Percentiles rank a stretch among this genome's conserved stretches.
Conservation (phyloP, 2,797 vertebrate species). For the Rhyacichthys aspro region DNA sequence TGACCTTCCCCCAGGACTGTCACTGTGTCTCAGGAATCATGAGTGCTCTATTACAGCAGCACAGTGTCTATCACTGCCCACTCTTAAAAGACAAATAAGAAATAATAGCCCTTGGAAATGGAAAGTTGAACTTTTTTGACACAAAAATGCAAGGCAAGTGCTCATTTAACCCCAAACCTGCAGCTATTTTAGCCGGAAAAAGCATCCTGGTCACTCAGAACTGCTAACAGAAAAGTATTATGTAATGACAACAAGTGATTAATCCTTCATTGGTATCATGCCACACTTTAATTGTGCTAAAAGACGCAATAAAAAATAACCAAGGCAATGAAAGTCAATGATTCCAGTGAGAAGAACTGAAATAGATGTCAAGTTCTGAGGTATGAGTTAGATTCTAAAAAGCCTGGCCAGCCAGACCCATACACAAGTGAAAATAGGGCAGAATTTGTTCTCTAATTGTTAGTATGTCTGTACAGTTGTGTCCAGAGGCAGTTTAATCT, state of each 20-base stretch:
- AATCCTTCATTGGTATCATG: too few species aligned
- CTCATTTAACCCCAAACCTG: slow-evolving; percentile 6
- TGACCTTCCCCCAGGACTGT: slow-evolving; percentile 14
- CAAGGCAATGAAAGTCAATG: too few species aligned
- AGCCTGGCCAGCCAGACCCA: too few species aligned
- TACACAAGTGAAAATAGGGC: too few species aligned
- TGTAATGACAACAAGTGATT: background rate
- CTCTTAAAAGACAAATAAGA: slow-evolving; percentile 7
- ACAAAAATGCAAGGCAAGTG: slow-evolving; percentile 7
- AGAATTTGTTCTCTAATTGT: too few species aligned
- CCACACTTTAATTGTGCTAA: too few species aligned
- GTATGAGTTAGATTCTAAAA: too few species aligned
- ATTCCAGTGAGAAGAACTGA: too few species aligned
- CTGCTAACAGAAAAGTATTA: background rate
- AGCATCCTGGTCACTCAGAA: slow-evolving; percentile 6
- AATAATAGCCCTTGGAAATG: slow-evolving; percentile 18
- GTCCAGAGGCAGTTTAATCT: too few species aligned
- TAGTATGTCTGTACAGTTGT: too few species aligned
- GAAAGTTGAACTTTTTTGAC: slow-evolving; percentile 11
- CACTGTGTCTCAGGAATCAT: slow-evolving; percentile 3
- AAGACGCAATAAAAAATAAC: too few species aligned
- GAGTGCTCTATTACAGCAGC: background rate
- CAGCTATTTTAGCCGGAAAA: slow-evolving; percentile 2
- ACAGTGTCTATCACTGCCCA: slow-evolving; percentile 13
- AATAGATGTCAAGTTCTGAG: too few species aligned